Evolutionary conservation across 2,113 vertebrate species (phyloP), one percentile per base, ranked within the genome.

Genomic region (Pardalotus punctatus): DNA sequence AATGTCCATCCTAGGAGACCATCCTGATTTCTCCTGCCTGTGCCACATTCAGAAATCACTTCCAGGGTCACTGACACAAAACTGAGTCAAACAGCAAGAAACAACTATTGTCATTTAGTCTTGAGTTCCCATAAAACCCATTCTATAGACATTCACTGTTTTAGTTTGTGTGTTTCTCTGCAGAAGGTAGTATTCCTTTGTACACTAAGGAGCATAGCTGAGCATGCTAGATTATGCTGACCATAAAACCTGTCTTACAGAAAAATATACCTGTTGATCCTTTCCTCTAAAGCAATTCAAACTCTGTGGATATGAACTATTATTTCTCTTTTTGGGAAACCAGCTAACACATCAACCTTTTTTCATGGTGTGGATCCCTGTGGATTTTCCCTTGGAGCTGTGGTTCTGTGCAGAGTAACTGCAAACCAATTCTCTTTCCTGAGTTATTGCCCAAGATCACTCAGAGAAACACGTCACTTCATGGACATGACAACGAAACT

Each of bases 141-240:
- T 38, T 10, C 22, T 25, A 19, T 12, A 72, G 60, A 67, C 21
- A 81, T n/a, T n/a, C 11, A 74, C 10, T 31, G 12, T 7, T 53
- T 74, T 24, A 1, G 2, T 24, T 51, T 45, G 3, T 0, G 60
- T 29, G 17, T 29, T n/a, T 29, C 53, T 35, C 42, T 58, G 11
- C 16, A 77, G 23, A 93, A 88, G 25, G 13, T 12, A 48, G 3
- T 27, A 36, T 31, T 90, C 40, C 43, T 79, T 65, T 88, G 16
- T 50, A 43, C 17, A 6, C 21, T 65, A 22, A 85, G 65, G 8
- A 82, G 10, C 13, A n/a, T 20, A 73, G 61, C 40, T 43, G 53
- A 82, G 21, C 2, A 2, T 72, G 35, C 3, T 38, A 53, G 22
- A 42, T 10, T 65, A 14, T 33, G 60, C 51, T 74, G 15, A 53